phyloP scores from a whole-genome alignment of 2,888 invertebrate genomes.

The Cataglyphis rosenhaueri region DNA sequence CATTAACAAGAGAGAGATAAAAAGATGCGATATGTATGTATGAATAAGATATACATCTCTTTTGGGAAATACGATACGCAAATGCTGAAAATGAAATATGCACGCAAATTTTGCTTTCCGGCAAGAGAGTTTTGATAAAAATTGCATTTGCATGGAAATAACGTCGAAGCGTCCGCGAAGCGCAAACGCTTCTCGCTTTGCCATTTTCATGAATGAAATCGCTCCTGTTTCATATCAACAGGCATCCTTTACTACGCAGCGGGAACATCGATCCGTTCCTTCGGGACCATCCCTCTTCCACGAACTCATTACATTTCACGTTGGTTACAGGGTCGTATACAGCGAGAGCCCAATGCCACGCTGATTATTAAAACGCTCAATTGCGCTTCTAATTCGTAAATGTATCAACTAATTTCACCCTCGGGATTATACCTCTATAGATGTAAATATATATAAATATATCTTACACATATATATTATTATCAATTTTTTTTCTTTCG shows the following conservation, averaged over 20 bases:
- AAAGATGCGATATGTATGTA: background rate
- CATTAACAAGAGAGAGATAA: background rate
- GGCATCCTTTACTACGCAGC: conserved; percentile 78
- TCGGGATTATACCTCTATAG: background rate
- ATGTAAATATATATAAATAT: background rate
- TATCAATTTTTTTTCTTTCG: background rate
- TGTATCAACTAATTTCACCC: conserved; percentile 7
- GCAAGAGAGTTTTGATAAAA: background rate
- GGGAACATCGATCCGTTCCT: conserved; percentile 76
- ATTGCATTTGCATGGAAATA: conserved; percentile 23
- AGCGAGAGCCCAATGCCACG: conserved; percentile 28
- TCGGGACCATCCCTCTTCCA: conserved; percentile 61
- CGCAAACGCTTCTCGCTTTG: conserved; percentile 32
- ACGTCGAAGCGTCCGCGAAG: background rate
- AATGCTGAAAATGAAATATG: background rate
- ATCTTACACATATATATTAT: no score
- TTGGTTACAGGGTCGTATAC: conserved; percentile 49
- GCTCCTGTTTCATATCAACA: conserved; percentile 77
- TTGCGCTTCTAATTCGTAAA: conserved; percentile 17
- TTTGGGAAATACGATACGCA: background rate
- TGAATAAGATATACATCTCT: background rate
- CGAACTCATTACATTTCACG: conserved; percentile 53
- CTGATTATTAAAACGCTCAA: conserved; percentile 2
- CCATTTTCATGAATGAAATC: conserved; percentile 79
- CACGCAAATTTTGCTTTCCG: background rate